Percentiles rank a stretch among this genome's conserved stretches.
phyloP scores from a whole-genome alignment of 2,888 invertebrate genomes.

The Drosophila mulleri region DNA sequence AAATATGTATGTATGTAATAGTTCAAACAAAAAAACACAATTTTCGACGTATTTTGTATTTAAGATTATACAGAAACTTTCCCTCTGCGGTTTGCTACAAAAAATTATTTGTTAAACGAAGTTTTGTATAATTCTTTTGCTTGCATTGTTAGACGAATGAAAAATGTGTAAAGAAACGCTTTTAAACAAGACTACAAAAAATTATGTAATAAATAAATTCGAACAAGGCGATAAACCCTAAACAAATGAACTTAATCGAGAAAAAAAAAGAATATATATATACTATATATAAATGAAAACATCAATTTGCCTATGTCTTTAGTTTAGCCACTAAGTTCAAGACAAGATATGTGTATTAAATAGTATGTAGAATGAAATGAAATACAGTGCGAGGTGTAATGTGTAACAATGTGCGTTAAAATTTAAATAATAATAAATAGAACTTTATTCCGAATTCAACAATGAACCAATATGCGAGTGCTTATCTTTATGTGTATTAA shows the following conservation, averaged over 20 bases:
- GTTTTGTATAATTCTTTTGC: slow-evolving; percentile 67
- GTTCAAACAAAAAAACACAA: slow-evolving; percentile 16
- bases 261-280: background rate
- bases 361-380: slow-evolving; percentile 67
- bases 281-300: slow-evolving; percentile 30
- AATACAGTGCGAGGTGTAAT: slow-evolving; percentile 51
- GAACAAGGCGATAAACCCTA: slow-evolving; percentile 22
- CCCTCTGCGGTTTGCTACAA: slow-evolving; percentile 60
- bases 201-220: slow-evolving; percentile 35
- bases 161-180: slow-evolving; percentile 48
- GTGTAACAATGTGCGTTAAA: slow-evolving; percentile 76
- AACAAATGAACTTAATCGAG: background rate
- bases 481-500: background rate
- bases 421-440: slow-evolving; percentile 71
- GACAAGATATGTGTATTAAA: slow-evolving; percentile 76
- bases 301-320: slow-evolving; percentile 70
- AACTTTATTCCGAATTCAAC: slow-evolving; percentile 72
- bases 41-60: slow-evolving; percentile 78
- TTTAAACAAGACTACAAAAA: slow-evolving; percentile 59
- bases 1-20: slow-evolving; percentile 51
- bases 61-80: slow-evolving; percentile 64
- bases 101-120: slow-evolving; percentile 55
- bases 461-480: background rate
- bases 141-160: slow-evolving; percentile 43
- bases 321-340: slow-evolving; percentile 77